Base-by-base conservation (phyloP, 2,797 vertebrate species). In the Micropoecilia bifurca region DNA sequence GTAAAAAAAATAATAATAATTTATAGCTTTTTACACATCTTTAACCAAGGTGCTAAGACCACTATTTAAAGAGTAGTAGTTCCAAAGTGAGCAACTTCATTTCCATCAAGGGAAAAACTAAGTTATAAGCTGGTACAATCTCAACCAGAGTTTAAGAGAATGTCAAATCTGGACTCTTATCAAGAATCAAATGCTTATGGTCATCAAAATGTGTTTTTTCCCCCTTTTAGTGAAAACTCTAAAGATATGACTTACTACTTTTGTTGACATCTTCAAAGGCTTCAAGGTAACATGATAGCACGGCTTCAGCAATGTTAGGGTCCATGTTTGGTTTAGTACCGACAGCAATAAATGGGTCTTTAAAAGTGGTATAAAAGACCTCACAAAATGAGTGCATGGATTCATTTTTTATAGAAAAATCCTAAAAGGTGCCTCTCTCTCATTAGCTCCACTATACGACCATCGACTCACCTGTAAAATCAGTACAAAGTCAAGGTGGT, bases 261-360 rank as follows among this genome's bases (percentile, higher is more conserved):
- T 30, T 55, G 20, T 22, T 71, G 39, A 53, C 25, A 78, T 1
- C 25, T 77, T n/a, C 30, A 14, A 76, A 18, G 25, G 12, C 71
- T 57, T 68, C n/a, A 30, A 14, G 77, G 77, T 14, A 76, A 72
- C 6, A 69, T 74, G 66, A 72, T 9, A 78, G 46, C 25, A 81
- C n/a, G 83, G 55, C 13, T 45, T 53, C 74, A 33, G 47, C 16
- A 71, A 69, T 3, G 1, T 33, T 76, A 61, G 28, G 55, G 69
- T 72, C 43, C 20, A 30, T 6, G 53, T 81, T 39, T 48, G 74
- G 81, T 69, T 68, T 80, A 78, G 50, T 12, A 1, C 39, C 48
- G 50, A 72, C 33, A 50, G 57, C 18, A 71, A 68, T 45, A 55
- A 74, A 25, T 22, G 6, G 48, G 48, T 0, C 61, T 33, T 33